These are phyloP conservation scores for Emys orbicularis DNA, from an alignment of 2,797 vertebrate genomes.

Conservation along the genomic window DNA sequence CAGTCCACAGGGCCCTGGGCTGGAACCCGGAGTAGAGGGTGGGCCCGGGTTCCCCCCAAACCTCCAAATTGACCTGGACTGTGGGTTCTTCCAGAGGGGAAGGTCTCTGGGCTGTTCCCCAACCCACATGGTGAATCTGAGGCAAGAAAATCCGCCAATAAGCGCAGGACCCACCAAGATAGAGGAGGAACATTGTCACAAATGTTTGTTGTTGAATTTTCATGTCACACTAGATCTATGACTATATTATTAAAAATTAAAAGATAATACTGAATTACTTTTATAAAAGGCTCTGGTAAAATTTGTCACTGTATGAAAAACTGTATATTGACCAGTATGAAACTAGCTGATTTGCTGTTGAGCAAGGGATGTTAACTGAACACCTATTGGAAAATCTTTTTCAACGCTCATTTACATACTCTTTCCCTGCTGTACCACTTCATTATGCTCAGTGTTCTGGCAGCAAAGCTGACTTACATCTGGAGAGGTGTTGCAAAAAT, in stretches of 20 bases:
- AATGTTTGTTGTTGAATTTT: background rate
- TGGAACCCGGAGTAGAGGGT: too few relatives aligned
- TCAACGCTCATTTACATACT: background rate
- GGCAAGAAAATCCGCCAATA: too few relatives aligned
- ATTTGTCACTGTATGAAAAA: background rate
- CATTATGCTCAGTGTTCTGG: background rate
- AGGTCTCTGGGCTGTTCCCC: too few relatives aligned
- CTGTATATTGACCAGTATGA: background rate
- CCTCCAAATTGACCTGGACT: too few relatives aligned
- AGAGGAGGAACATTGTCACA: too few relatives aligned
- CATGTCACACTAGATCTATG: background rate
- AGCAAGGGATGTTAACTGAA: background rate
- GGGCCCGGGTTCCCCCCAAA: too few relatives aligned
- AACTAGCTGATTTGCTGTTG: background rate
- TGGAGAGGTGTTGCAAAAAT: slow-evolving; percentile 11
- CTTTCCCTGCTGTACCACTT: background rate
- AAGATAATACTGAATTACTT: background rate
- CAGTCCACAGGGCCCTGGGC: too few relatives aligned
- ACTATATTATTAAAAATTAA: background rate
- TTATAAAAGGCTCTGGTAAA: background rate
- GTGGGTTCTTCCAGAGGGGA: too few relatives aligned
- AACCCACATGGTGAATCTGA: too few relatives aligned
- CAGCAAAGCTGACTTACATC: slow-evolving; percentile 13
- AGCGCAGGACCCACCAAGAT: too few relatives aligned
- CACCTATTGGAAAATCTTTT: background rate